phyloP scores from a whole-genome alignment of 2,113 vertebrate genomes.

The Crocuta crocuta region DNA sequence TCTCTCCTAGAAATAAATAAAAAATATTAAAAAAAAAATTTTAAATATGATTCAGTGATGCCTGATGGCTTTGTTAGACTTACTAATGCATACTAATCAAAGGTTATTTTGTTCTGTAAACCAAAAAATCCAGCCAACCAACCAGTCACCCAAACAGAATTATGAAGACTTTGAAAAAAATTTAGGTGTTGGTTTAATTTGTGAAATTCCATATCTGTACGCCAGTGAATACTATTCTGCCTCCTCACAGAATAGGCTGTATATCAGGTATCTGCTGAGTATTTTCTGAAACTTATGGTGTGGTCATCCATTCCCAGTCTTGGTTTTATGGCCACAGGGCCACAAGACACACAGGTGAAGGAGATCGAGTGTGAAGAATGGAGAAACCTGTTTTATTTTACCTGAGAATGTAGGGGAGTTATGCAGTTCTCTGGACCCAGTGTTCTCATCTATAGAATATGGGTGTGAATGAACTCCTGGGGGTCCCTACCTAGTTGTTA shows the following conservation, averaged over 20 bases:
- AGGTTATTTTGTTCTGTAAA: background rate
- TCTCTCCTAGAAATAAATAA: too few relatives aligned
- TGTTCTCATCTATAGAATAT: background rate
- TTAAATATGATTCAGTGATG: background rate
- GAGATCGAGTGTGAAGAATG: background rate
- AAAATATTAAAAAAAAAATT: too few relatives aligned
- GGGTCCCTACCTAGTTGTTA: background rate
- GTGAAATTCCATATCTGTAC: background rate
- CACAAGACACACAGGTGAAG: background rate
- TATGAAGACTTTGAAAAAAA: background rate
- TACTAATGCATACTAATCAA: background rate
- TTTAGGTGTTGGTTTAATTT: constrained; percentile 12
- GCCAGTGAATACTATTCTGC: background rate
- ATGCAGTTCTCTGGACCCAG: background rate
- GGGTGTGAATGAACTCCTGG: background rate
- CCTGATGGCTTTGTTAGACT: background rate
- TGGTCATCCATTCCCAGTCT: background rate
- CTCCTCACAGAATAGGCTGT: background rate
- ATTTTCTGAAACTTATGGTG: background rate
- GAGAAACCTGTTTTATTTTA: background rate
- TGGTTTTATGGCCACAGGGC: background rate
- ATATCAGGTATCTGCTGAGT: background rate
- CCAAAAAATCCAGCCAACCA: background rate
- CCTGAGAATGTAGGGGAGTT: background rate
- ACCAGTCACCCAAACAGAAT: background rate